Conservation (phyloP, 2,113 vertebrate species). For the Loxodonta africana region DNA sequence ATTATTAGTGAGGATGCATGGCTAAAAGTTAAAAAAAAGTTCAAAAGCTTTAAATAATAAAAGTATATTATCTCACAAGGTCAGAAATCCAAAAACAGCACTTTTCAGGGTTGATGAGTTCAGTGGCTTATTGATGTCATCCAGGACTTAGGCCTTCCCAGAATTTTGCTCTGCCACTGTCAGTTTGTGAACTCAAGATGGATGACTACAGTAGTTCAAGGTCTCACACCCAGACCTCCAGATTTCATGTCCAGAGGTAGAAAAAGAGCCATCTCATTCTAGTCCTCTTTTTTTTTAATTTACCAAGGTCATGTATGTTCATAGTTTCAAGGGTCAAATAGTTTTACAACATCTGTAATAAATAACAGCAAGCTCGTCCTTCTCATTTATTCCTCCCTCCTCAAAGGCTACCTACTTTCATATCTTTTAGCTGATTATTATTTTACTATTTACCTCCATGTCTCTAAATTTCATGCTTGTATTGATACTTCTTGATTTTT, state of each 20-base stretch:
- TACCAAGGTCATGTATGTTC: background rate
- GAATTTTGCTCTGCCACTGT: background rate
- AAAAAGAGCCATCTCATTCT: background rate
- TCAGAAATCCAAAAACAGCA: background rate
- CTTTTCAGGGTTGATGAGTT: background rate
- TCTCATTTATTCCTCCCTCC: background rate
- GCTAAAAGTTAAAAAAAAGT: slow-evolving; percentile 1
- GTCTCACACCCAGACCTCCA: background rate
- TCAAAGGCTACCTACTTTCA: background rate
- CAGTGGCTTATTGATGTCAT: background rate
- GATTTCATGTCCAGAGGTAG: background rate
- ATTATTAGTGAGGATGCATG: background rate
- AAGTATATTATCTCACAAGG: background rate
- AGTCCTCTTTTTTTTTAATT: background rate
- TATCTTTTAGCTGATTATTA: background rate
- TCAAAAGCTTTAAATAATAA: background rate
- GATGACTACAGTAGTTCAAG: background rate
- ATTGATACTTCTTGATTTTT: background rate
- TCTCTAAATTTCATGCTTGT: background rate
- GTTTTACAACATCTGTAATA: background rate
- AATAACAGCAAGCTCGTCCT: background rate
- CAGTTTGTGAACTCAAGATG: background rate
- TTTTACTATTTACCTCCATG: background rate
- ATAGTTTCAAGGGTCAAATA: background rate
- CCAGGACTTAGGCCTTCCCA: background rate